Evolutionary conservation across 1,140 invertebrate genomes (phyloP), one percentile per base, ranked within the genome.

Genomic region (Octopus sinensis): DNA sequence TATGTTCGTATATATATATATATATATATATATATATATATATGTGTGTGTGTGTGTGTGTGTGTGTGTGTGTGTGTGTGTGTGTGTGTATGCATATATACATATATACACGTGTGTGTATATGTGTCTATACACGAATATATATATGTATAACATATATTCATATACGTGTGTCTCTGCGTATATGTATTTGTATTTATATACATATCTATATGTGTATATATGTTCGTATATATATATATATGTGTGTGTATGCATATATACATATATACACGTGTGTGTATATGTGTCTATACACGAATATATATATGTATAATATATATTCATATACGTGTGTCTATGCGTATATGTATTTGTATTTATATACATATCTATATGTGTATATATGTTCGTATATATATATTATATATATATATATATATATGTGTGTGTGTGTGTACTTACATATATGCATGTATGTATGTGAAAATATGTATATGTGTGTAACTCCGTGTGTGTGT

Each of bases 1-100:
- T n/a, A n/a, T n/a, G n/a, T n/a, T n/a, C n/a, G n/a, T n/a, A 62
- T 62, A 62, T 62, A 62, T 62, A 62, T 62, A 62, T 62, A 62
- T 62, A 62, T 62, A 62, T 62, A 62, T 62, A 62, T 62, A 62
- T 17, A 62, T 62, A 17, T 62, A 62, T 62, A 62, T 62, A 62
- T 62, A 62, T 62, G 56, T 62, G 56, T 17, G 56, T 62, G 56
- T 62, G 56, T 62, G 17, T 17, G 56, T 62, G 17, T 62, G 6
- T 62, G 17, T 17, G 17, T 62, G 56, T 62, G 56, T 62, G 56
- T 62, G 17, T 62, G 17, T 62, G 17, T 62, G 17, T 62, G 17
- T 62, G 17, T 62, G 17, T 62, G 17, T 62, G 17, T 62, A 62
- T 62, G 17, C 17, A 62, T 62, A 62, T 62, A 62, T 62, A 62